Evolutionary conservation across 2,113 vertebrate genomes (phyloP), one percentile per base, ranked within the genome.

Genomic region (Atherinomorus stipes): DNA sequence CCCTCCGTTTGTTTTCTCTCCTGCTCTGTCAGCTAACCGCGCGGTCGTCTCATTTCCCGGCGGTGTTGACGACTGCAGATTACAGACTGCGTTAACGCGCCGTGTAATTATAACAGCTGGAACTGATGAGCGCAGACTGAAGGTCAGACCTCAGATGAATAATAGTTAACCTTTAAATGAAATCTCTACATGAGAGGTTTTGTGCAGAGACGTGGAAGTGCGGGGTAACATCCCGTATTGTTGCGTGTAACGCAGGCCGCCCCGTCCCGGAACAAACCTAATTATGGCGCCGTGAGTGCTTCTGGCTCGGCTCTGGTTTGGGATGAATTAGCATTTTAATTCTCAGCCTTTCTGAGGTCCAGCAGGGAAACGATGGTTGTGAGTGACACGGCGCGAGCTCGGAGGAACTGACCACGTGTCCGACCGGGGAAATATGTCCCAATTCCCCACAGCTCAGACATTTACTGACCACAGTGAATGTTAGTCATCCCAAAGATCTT

Each of bases 271-370:
- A 81, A 72, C 59, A 37, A 78, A 85, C 64, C 52, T 54, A 78
- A 89, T 89, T 71, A 83, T 65, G 28, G 49, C 71, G 84, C 64
- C 60, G 81, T 73, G 81, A 74, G 84, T 31, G 61, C 61, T 76
- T 65, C 58, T 61, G 63, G 70, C 71, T 58, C 2, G n/a, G 10
- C 65, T 52, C 57, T 18, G 54, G 63, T 74, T 74, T 63, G n/a
- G 53, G 59, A 54, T 89, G 74, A 84, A 80, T 88, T 76, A 72
- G 82, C 61, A 38, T 84, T 85, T 88, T 74, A 66, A 84, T 82
- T 87, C 65, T n/a, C 26, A 23, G 63, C 49, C 42, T 42, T 6
- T 50, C 64, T 31, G 80, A 80, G 72, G 76, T 71, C 80, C 72
- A 42, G 61, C 60, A 19, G 63, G 50, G 69, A 50, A 76, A 52